Evolutionary conservation across 2,888 invertebrate genomes (phyloP).

Genomic region (Aradus depressus): DNA sequence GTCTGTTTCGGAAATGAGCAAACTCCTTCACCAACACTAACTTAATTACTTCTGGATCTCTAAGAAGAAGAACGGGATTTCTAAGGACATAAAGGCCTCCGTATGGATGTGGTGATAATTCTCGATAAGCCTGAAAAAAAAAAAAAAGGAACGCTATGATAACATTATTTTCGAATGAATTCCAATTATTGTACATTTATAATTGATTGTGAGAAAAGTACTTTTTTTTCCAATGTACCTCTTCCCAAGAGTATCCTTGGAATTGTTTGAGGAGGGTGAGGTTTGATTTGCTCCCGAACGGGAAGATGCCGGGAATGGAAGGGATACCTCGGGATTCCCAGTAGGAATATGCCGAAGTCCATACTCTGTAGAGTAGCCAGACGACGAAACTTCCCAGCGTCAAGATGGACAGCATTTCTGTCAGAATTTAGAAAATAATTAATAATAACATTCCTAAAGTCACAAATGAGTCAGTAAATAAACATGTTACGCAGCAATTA

Average conservation of each 20-base stretch:
- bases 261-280: not conserved
- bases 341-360: conserved; percentile 37
- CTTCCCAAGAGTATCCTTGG: not conserved
- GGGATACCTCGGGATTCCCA: conserved; percentile 49
- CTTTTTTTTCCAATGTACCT: not conserved
- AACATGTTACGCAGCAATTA: too few species aligned
- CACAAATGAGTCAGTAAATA: too few species aligned
- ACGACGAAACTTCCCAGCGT: too few species aligned
- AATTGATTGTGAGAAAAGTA: not conserved
- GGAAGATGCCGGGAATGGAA: conserved; percentile 45
- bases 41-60: conserved; percentile 13
- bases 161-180: too few species aligned
- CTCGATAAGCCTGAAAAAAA: not conserved
- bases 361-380: conserved; percentile 7
- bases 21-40: conserved; percentile 13
- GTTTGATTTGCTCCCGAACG: conserved; percentile 45
- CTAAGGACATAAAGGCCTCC: conserved; percentile 5
- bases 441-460: too few species aligned
- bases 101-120: not conserved
- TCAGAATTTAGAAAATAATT: too few species aligned
- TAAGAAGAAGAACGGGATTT: conserved; percentile 3
- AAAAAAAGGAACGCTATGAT: not conserved
- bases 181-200: not conserved
- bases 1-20: conserved; percentile 6
- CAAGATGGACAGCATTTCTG: too few species aligned